Evolutionary conservation across 1,140 invertebrate genomes (phyloP).

Genomic region (Dryas iulia): DNA sequence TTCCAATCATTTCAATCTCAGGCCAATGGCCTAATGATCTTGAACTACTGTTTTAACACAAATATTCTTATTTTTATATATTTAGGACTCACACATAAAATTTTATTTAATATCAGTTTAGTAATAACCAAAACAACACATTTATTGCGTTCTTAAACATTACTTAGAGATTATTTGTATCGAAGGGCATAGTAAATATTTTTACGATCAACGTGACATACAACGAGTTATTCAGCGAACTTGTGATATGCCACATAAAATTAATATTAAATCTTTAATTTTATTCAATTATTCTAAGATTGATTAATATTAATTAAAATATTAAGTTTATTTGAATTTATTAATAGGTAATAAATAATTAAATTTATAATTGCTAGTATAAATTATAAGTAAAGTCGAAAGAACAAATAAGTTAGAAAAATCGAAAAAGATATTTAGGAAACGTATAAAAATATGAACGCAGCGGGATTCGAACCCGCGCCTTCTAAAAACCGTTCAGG

Average conservation of each 20-base stretch:
- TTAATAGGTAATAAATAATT: too few relatives aligned
- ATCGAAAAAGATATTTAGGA: too few relatives aligned
- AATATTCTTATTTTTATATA: background rate
- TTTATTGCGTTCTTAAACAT: constrained; percentile 12
- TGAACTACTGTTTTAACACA: background rate
- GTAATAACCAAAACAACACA: constrained; percentile 18
- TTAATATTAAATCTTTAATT: background rate
- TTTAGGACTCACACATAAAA: background rate
- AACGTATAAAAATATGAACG: too few relatives aligned
- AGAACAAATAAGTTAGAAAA: too few relatives aligned
- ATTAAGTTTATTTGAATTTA: background rate
- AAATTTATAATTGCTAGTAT: too few relatives aligned
- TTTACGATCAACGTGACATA: constrained; percentile 28
- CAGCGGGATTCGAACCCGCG: too few relatives aligned
- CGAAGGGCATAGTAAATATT: constrained; percentile 20
- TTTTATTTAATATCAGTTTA: constrained; percentile 19
- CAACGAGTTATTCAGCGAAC: background rate
- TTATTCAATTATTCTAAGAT: background rate
- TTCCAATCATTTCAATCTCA: background rate
- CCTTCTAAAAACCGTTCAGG: too few relatives aligned
- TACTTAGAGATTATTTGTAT: constrained; percentile 26
- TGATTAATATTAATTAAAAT: background rate
- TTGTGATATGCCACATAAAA: constrained; percentile 5
- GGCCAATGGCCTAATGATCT: background rate
- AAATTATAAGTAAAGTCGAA: too few relatives aligned